phyloP scores from a whole-genome alignment of 2,113 vertebrate species.

The Nicator chloris region DNA sequence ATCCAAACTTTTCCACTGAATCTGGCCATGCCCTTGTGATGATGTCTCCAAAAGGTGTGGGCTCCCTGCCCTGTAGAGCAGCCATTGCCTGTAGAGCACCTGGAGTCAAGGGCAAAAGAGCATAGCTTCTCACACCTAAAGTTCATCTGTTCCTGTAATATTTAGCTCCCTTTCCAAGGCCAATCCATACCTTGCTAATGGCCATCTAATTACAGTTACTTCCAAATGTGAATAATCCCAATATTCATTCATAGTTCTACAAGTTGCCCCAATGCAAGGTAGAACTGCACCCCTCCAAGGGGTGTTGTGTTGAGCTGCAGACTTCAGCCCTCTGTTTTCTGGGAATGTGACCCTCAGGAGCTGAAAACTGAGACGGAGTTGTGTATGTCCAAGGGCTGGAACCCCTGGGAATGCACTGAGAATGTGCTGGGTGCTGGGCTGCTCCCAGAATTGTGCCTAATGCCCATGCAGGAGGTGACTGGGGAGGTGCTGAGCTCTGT shows the following conservation, averaged over 20 bases:
- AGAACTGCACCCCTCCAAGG: neutral
- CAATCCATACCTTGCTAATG: neutral
- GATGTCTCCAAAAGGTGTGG: rapidly evolving
- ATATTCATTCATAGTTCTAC: neutral
- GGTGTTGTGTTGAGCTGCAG: neutral
- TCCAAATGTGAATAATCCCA: neutral
- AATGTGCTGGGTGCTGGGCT: neutral
- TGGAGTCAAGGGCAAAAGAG: neutral
- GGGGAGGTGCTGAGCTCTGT: neutral
- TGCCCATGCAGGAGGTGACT: rapidly evolving
- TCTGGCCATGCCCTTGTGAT: rapidly evolving
- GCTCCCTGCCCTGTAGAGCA: neutral
- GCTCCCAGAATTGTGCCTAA: rapidly evolving
- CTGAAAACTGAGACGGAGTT: neutral
- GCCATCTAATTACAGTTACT: neutral
- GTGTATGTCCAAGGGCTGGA: neutral
- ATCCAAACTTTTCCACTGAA: neutral
- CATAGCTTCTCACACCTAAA: too few relatives aligned
- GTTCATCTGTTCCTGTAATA: too few relatives aligned
- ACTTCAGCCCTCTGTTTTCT: neutral
- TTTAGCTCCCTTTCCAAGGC: neutral
- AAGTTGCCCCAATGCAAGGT: too few relatives aligned
- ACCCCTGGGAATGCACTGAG: rapidly evolving
- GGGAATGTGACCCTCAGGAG: neutral
- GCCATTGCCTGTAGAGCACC: too few relatives aligned